Base-by-base conservation (phyloP, 2,888 invertebrate species). In the Cosmopolites sordidus region DNA sequence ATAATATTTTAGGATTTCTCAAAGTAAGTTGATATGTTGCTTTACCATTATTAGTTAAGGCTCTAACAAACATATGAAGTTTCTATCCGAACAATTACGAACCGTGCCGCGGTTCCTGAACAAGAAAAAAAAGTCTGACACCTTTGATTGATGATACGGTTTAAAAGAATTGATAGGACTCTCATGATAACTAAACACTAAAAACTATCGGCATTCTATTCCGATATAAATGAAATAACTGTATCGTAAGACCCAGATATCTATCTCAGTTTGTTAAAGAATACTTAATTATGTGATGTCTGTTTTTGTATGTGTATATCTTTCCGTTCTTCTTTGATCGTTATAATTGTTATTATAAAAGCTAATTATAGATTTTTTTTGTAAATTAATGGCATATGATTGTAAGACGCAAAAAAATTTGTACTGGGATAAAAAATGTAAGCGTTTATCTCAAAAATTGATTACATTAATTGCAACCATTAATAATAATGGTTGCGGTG, bases 81-180 rank as follows among this genome's bases (percentile, higher is more conserved):
- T n/a, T n/a, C n/a, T n/a, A 22, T 22, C 4, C 22, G 22, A 22
- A 8, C 22, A 22, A 22, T 3, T 8, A 22, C 3, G 22, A 22
- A 22, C 8, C 22, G 22, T 5, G 8, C 3, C 22, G 22, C 22
- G 8, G 22, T 22, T 22, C 3, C 22, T 8, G 22, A 22, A 22
- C 22, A 22, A 22, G 22, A 16, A 29, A 8, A 37, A 37, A 45
- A 45, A 45, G 33, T 37, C 45, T 37, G 45, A 45, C 45, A 37
- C 12, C 12, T 12, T 33, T 45, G 45, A 45, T 45, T 45, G 37
- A 45, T 45, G 45, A 45, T 37, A 12, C 17, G 17, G 12, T 45
- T 33, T 29, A 45, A 45, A 45, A 37, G 45, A 45, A 45, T 45
- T 45, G 45, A 45, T 45, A 37, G 45, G 18, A 37, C 37, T 14